Base-by-base conservation (phyloP, 2,113 vertebrate genomes). In the Lamprotornis superbus region DNA sequence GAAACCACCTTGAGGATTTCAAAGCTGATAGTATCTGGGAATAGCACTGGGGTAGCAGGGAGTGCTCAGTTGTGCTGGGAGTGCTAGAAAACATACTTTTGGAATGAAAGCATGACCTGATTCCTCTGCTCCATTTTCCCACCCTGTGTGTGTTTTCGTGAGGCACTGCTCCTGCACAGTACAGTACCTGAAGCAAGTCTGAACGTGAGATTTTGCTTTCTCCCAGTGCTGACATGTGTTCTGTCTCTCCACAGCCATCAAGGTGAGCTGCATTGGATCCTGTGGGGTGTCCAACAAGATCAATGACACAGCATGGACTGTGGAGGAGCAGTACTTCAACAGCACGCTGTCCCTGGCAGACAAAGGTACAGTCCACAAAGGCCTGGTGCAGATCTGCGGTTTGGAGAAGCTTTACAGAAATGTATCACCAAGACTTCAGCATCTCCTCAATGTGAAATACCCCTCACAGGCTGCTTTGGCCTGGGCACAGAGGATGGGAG, bases 241-340 rank as follows among this genome's bases (percentile, higher is more conserved):
- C 39, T 70, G 37, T 88, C 71, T 57, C 53, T 63, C 90, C n/a
- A 47, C 97, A 99, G 99, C 98, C 35, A 98, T 99, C 96, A 99
- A 99, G 85, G 99, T 99, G 97, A 99, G 98, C 97, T 99, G 99
- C 70, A 79, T 98, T 12, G 99, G 99, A 11, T 98, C 97, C 90
- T 99, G 99, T 31, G 99, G 99, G 16, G 98, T 99, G 63, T 99
- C 98, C 56, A 99, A 11, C 96, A 99, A 99, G 94, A 94, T 98
- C 11, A 98, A 99, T 2, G 99, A 99, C 82, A 96, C 97, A 0
- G 91, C 98, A 0, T 99, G 99, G 99, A 98, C 95, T 0, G 85
- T 75, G 55, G 99, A 99, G 93, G 99, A 99, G 89, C 98, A 98
- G 93, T 99, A 99, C 95, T 99, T 99, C 96, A 99, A 98, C 97